phyloP scores from a whole-genome alignment of 2,888 invertebrate genomes.

The Phania funesta region DNA sequence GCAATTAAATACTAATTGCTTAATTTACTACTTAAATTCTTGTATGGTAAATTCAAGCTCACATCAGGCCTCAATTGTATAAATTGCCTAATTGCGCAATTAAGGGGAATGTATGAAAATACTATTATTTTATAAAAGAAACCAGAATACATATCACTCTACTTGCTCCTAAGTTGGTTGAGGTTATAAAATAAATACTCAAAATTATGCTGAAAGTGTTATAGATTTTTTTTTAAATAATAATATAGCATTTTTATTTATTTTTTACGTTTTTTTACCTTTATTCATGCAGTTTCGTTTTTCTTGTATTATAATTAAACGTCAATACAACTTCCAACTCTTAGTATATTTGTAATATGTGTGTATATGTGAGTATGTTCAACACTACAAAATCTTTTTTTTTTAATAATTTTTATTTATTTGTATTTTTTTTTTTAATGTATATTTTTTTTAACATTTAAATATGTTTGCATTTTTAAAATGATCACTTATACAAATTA shows the following conservation, averaged over 20 bases:
- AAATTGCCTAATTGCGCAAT: too few species aligned
- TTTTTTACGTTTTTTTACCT: not conserved
- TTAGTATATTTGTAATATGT: slow-evolving; percentile 10
- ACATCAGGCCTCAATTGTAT: too few species aligned
- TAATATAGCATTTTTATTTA: not conserved
- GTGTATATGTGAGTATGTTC: slow-evolving; percentile 17
- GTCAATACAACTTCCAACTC: slow-evolving; percentile 47
- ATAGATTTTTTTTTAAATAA: not conserved
- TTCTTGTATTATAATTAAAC: slow-evolving; percentile 17
- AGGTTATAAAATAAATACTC: too few species aligned
- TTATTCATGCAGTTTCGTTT: slow-evolving; percentile 48
- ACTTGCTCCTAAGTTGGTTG: too few species aligned
- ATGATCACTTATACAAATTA: slow-evolving; percentile 42
- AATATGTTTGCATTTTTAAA: slow-evolving; percentile 20
- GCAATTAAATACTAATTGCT: too few species aligned
- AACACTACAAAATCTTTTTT: too few species aligned
- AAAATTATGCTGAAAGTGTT: too few species aligned
- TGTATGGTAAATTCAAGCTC: too few species aligned
- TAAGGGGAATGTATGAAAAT: too few species aligned
- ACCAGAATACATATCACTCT: too few species aligned
- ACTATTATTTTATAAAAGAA: too few species aligned
- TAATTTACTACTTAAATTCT: too few species aligned
- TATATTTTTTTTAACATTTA: slow-evolving; percentile 12
- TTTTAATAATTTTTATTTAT: not conserved
- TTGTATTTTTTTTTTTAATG: slow-evolving; percentile 17